phyloP scores from a whole-genome alignment of 2,113 vertebrate genomes.

The Sorex araneus region DNA sequence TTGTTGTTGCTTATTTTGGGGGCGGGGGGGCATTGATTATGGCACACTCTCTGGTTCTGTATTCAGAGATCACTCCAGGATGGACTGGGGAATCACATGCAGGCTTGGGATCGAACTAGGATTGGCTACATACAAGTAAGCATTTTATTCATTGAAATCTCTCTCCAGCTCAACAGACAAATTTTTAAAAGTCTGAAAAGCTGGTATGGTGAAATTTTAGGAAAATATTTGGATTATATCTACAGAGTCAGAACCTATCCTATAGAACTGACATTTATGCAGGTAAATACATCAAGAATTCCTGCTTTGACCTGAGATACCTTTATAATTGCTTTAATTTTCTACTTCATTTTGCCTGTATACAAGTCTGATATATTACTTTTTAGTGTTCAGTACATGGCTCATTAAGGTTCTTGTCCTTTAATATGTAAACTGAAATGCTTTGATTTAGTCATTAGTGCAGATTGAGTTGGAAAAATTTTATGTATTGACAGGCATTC shows the following conservation, averaged over 20 bases:
- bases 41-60: too few relatives aligned
- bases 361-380: constrained; percentile 40
- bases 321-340: constrained; percentile 52
- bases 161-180: not conserved
- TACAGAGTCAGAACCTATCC: not conserved
- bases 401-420: not conserved
- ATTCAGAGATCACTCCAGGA: too few relatives aligned
- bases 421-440: constrained; percentile 55
- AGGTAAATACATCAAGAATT: not conserved
- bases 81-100: too few relatives aligned
- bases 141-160: too few relatives aligned
- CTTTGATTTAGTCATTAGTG: constrained; percentile 62
- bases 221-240: not conserved
- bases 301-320: not conserved
- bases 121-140: too few relatives aligned
- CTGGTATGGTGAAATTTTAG: not conserved
- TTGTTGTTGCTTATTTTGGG: too few relatives aligned
- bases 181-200: constrained; percentile 2
- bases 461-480: constrained; percentile 32
- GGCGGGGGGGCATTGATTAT: too few relatives aligned
- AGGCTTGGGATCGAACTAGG: too few relatives aligned
- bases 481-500: constrained; percentile 41
- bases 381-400: not conserved
- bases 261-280: not conserved
- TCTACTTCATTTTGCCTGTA: constrained; percentile 55